Evolutionary conservation across 2,797 vertebrate genomes (phyloP).

Genomic region (Toxotes lorentzi): DNA sequence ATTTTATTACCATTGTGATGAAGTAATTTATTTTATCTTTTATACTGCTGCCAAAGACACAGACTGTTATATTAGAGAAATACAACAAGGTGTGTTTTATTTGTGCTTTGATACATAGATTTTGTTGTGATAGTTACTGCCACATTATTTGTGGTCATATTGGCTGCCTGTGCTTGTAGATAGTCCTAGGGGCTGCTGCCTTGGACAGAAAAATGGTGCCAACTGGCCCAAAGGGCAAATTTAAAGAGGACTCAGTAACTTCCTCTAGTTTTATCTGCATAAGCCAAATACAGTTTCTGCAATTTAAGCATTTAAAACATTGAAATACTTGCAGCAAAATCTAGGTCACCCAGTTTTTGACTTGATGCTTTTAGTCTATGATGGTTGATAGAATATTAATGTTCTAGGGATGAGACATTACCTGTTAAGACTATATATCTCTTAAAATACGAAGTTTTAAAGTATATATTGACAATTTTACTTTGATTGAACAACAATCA

Average conservation of each 20-base stretch:
- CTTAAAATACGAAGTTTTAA: not conserved
- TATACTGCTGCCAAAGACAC: not conserved
- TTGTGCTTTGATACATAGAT: not conserved
- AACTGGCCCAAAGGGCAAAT: not conserved
- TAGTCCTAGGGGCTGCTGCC: not conserved
- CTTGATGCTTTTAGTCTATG: not conserved
- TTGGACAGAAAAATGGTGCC: not conserved
- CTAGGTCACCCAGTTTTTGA: constrained; percentile 19
- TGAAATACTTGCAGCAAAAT: constrained; percentile 9
- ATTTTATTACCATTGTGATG: not conserved
- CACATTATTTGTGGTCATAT: not conserved
- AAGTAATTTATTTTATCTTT: not conserved
- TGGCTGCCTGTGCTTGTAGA: constrained; percentile 2
- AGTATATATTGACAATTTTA: not conserved
- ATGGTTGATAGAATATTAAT: not conserved
- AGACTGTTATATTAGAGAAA: not conserved
- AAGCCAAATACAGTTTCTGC: constrained; percentile 14
- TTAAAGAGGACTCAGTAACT: constrained; percentile 19
- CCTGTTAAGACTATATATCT: not conserved
- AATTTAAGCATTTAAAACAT: not conserved
- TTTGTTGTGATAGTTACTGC: not conserved
- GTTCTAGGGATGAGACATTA: not conserved
- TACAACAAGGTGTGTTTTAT: constrained; percentile 10
- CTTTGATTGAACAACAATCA: not conserved
- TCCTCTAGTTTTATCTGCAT: constrained; percentile 4